phyloP scores from a whole-genome alignment of 2,797 vertebrate genomes.

The Leontocebus nigricollis region DNA sequence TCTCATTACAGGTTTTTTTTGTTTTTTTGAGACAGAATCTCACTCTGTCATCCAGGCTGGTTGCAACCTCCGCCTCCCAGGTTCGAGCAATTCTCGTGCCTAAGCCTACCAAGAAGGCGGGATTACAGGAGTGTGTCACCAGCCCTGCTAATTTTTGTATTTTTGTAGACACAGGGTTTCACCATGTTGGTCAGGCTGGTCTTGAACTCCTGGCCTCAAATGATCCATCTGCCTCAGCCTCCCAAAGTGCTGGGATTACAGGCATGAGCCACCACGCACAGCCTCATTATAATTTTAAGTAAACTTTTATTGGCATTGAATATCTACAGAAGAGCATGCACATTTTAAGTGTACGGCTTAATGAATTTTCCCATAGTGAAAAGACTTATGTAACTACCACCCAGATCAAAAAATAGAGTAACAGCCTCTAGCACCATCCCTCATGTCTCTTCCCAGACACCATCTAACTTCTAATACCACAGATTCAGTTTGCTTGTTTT shows the following conservation, averaged over 20 bases:
- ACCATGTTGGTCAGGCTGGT: neutral
- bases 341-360: neutral
- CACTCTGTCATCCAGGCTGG: neutral
- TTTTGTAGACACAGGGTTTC: neutral
- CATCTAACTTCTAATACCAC: neutral
- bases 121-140: neutral
- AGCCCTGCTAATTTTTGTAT: neutral
- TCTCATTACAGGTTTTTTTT: neutral
- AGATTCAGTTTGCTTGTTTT: neutral
- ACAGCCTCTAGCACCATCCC: neutral
- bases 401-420: neutral
- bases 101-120: neutral
- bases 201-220: neutral
- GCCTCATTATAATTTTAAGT: neutral
- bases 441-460: neutral
- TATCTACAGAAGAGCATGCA: neutral
- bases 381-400: neutral
- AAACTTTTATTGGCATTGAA: neutral
- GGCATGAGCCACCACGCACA: neutral
- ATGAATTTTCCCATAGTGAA: neutral
- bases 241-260: neutral
- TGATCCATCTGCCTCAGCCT: neutral
- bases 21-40: neutral
- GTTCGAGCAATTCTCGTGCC: neutral
- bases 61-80: neutral